Base-by-base conservation (phyloP, 2,113 vertebrate species). In the Peromyscus leucopus region DNA sequence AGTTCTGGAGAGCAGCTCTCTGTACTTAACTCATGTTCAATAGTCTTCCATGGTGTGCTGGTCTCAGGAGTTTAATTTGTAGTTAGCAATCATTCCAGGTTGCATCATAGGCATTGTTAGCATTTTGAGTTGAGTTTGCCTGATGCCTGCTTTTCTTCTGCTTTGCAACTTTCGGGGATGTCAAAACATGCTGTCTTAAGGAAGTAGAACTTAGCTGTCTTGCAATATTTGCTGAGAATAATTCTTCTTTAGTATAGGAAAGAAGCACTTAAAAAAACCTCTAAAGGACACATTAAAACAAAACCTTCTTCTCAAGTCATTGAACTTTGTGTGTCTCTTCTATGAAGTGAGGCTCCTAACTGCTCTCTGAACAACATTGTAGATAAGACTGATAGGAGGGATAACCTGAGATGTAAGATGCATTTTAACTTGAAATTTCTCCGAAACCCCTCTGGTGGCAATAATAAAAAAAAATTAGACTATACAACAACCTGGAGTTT, bases 201-300 rank as follows among this genome's bases (percentile, higher is more conserved):
- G 95, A 92, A 65, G 74, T n/a, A 84, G 67, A 94, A 87, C 69
- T 91, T 93, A 57, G 51, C 31, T 92, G 79, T 91, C 82, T 61
- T 93, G 71, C 55, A 42, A 75, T 86, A 89, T 79, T 97, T 97
- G 86, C 89, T 97, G 51, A 95, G 89, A 82, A 72, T 90, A 91
- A 91, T 94, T 98, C 61, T 88, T 93, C 94, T 42, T 92, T 28
- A 72, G 9, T 91, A 15, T 42, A 93, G 94, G 89, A 85, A 90
- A 21, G 89, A 74, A 95, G 75, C 80, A 84, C 75, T 96, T 96
- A 93, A 87, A 88, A n/a, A 48, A 63, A 59, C 69, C 59, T 95
- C 59, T 78, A 33, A 85, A 74, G 94, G 85, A 67, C 36, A 90
- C 36, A 19, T 94, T 57, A 90, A 82, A 72, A 90, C 90, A 96